phyloP scores from a whole-genome alignment of 2,797 vertebrate genomes.

The Columba guinea region DNA sequence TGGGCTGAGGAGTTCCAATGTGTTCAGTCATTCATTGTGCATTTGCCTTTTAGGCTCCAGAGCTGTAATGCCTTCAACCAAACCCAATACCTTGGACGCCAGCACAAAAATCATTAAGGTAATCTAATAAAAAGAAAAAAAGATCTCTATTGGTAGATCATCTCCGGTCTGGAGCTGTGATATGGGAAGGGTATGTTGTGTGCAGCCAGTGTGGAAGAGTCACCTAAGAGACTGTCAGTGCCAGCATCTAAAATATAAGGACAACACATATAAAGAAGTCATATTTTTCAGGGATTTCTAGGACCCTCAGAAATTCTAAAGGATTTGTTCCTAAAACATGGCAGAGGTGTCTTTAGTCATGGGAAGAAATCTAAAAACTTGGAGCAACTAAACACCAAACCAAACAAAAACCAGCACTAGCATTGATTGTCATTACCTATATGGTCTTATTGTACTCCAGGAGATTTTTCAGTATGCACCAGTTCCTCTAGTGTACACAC shows the following conservation, averaged over 20 bases:
- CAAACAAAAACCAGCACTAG: not conserved
- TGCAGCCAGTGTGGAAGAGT: not conserved
- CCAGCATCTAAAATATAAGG: not conserved
- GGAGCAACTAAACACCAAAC: not conserved
- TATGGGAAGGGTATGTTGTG: not conserved
- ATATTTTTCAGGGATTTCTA: not conserved
- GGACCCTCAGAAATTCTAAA: not conserved
- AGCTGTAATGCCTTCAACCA: not conserved
- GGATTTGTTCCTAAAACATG: not conserved
- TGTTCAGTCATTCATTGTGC: not conserved
- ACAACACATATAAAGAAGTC: not conserved
- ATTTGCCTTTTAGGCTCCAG: not conserved
- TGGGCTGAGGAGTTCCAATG: not conserved
- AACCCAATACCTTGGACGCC: not conserved
- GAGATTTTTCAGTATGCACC: not conserved
- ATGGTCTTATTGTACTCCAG: not conserved
- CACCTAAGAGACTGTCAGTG: not conserved
- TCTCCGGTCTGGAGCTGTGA: not conserved
- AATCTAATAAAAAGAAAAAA: not conserved
- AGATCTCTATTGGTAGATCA: accelerated
- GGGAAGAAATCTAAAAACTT: not conserved
- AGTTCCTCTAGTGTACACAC: not conserved
- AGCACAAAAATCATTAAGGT: not conserved
- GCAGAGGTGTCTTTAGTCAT: not conserved
- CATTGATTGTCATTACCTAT: not conserved